These are phyloP conservation scores for Cylloceria caligata DNA, from an alignment of 2,888 invertebrate genomes.

Conservation along the genomic window DNA sequence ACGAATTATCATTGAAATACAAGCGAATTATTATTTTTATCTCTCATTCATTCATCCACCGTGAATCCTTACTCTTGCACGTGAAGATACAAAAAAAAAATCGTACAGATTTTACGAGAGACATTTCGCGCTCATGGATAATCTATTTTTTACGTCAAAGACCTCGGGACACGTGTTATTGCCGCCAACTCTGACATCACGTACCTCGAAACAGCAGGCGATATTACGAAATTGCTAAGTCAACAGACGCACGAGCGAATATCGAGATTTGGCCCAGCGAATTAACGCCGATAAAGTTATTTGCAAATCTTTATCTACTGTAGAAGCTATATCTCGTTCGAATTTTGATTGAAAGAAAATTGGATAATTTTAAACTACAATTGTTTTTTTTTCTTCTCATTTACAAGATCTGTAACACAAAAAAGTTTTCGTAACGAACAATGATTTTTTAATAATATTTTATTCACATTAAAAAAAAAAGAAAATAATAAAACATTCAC, in stretches of 20 bases:
- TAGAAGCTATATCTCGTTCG: neutral
- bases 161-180: constrained; percentile 36
- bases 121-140: constrained; percentile 5
- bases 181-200: constrained; percentile 2
- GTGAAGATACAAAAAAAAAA: neutral
- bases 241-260: neutral
- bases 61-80: neutral
- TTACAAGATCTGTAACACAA: neutral
- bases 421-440: too few species aligned
- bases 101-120: neutral
- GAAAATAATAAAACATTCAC: too few species aligned
- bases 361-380: too few species aligned
- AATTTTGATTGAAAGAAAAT: neutral
- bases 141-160: constrained; percentile 31
- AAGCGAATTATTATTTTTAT: constrained; percentile 49
- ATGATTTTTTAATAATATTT: too few species aligned
- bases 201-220: neutral
- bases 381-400: neutral
- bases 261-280: neutral
- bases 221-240: neutral
- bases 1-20: constrained; percentile 77
- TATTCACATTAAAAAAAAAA: too few species aligned
- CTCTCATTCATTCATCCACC: neutral
- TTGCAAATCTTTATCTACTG: neutral
- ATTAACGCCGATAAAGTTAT: constrained; percentile 9